These are phyloP conservation scores for Meandrina meandrites DNA, from an alignment of 92 coral and sea anemone species.

Conservation along the genomic window DNA sequence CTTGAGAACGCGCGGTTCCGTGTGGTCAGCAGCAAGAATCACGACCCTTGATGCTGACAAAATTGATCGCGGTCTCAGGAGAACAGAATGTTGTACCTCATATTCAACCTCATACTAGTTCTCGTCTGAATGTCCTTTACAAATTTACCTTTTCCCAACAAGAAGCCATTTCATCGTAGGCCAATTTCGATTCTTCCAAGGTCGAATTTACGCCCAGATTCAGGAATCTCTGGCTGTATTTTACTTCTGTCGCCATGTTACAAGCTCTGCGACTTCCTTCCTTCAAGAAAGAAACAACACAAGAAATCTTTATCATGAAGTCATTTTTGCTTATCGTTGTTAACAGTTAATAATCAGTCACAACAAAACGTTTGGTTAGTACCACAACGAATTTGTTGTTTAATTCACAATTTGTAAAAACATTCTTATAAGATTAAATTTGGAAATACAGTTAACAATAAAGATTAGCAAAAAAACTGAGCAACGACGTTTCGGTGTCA, in stretches of 20 bases:
- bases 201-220: slow-evolving; percentile 1
- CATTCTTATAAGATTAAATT: no score
- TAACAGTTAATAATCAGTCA: not conserved
- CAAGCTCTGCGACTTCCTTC: not conserved
- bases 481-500: no score
- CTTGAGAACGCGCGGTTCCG: no score
- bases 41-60: no score
- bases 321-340: not conserved
- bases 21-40: no score
- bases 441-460: no score
- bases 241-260: not conserved
- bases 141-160: slow-evolving; percentile 29
- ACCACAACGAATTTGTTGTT: not conserved
- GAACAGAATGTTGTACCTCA: no score
- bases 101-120: no score
- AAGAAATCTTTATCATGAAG: not conserved
- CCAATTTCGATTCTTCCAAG: slow-evolving; percentile 25
- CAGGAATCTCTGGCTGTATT: slow-evolving; percentile 21
- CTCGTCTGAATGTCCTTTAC: no score
- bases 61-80: no score
- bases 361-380: not conserved
- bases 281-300: not conserved
- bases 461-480: no score
- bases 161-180: slow-evolving; percentile 38
- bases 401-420: no score